Evolutionary conservation across 30 jellyfish, hydroid and myxozoan species (phyloP), one percentile per base, ranked within the genome.

Genomic region (Chrysaora quinquecirrha): DNA sequence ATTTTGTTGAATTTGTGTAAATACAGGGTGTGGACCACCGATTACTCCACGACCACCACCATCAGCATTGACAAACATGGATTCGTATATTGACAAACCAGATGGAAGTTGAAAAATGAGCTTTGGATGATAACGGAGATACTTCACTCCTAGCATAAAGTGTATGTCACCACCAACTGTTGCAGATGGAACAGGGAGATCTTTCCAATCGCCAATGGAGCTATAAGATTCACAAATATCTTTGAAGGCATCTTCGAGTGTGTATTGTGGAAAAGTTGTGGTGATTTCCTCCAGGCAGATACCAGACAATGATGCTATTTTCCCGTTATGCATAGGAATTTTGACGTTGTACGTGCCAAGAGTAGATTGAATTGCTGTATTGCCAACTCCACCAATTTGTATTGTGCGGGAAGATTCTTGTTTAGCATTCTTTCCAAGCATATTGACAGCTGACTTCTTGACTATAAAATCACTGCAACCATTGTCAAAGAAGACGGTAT

Each of bases 21-120:
- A 43, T 60, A 76, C 34, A 3, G 23, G 21, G 34, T 50, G 88
- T 16, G 81, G 65, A 2, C 88, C 88, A n/a, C 83, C 83, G 64
- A 76, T 31, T 14, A 76, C 71, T 6, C 88, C 85, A n/a, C 66
- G 14, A 6, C 31, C 64, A 27, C 88, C 54, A 27, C 88, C 54
- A 38, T 38, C 54, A 3, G 54, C 11, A 38, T 38, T 38, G 14
- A 14, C 54, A 14, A 38, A 38, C 6, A 38, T 14, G 6, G 54
- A 38, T 14, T 38, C 54, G 54, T 38, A 38, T 6, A 38, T 38
- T 38, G 54, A 38, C 14, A 38, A 14, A 38, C 54, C 54, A 38
- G 54, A 38, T 6, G 54, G 54, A 38, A 38, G 54, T 38, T 38
- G 54, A 38, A 3, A 14, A 14, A 38, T 38, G 54, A 38, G 14